phyloP scores from a whole-genome alignment of 2,113 vertebrate genomes.

The Corythoichthys intestinalis region DNA sequence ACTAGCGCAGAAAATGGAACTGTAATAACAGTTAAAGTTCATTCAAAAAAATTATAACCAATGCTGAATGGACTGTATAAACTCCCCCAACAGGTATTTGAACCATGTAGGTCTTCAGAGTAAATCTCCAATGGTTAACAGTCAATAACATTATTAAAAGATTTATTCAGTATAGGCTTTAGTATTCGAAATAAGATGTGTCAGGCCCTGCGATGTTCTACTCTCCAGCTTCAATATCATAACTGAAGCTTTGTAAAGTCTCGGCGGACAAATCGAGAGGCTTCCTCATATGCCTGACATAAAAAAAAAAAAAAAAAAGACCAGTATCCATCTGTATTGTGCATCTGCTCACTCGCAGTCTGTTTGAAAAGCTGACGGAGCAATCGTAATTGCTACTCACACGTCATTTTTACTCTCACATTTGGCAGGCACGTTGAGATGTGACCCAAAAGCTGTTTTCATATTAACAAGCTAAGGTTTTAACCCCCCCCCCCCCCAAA shows the following conservation, averaged over 20 bases:
- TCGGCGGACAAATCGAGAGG: constrained; percentile 33
- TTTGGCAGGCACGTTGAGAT: constrained; percentile 31
- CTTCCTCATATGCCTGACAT: constrained; percentile 40
- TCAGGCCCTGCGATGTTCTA: constrained; percentile 5
- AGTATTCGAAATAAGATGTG: constrained; percentile 18
- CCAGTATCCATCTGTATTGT: constrained; percentile 56
- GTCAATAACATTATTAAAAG: constrained; percentile 9
- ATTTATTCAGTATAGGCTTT: constrained; percentile 1
- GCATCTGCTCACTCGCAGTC: constrained; percentile 57
- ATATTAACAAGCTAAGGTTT: constrained; percentile 8
- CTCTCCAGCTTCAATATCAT: constrained; percentile 31
- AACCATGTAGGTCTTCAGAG: constrained; percentile 9
- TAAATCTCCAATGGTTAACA: constrained; percentile 14
- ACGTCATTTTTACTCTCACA: constrained; percentile 27
- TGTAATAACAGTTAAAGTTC: constrained; percentile 27
- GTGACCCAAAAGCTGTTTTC: constrained; percentile 6
- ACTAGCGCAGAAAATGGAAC: constrained; percentile 26
- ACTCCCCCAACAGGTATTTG: constrained; percentile 5
- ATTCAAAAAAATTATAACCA: constrained; percentile 24
- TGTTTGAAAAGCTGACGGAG: constrained; percentile 31
- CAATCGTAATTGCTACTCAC: constrained; percentile 24
- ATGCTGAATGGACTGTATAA: constrained; percentile 7
- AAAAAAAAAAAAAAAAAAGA: constrained; percentile 55
- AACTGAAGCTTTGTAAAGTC: constrained; percentile 39
- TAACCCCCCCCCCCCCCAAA: not conserved